These are phyloP conservation scores for Oxyura jamaicensis DNA, from an alignment of 2,113 vertebrate species.

Conservation along the genomic window DNA sequence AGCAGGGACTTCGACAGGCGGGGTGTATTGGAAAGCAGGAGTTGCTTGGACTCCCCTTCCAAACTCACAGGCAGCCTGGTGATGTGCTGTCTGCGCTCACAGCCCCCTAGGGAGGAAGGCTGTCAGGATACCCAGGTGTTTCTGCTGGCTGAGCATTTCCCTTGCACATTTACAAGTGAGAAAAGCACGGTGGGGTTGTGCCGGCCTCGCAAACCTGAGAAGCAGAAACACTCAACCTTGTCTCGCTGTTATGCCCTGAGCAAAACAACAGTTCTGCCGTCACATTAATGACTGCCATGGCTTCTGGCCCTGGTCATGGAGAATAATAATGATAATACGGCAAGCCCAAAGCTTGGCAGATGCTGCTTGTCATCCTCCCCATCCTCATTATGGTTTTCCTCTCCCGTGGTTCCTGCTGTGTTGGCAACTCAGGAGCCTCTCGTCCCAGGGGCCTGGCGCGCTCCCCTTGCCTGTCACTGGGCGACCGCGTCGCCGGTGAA, in stretches of 20 bases:
- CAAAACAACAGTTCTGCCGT: neutral
- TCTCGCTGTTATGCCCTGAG: neutral
- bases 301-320: neutral
- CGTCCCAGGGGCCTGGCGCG: neutral
- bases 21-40: neutral
- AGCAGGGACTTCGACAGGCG: neutral
- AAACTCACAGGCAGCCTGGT: neutral
- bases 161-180: neutral
- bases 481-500: neutral
- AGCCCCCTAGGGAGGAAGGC: too few species aligned
- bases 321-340: too few species aligned
- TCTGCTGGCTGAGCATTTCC: neutral
- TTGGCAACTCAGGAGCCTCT: neutral
- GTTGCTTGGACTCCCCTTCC: neutral
- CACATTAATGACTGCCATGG: neutral
- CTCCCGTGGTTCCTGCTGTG: neutral
- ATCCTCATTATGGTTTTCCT: neutral
- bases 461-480: conserved; percentile 3
- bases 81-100: neutral
- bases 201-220: neutral
- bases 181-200: neutral
- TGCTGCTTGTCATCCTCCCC: neutral
- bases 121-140: neutral
- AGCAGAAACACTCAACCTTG: too few species aligned
- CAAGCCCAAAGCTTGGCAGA: neutral